Evolutionary conservation across 2,113 vertebrate genomes (phyloP), one percentile per base, ranked within the genome.

Genomic region (Nothoprocta perdicaria): DNA sequence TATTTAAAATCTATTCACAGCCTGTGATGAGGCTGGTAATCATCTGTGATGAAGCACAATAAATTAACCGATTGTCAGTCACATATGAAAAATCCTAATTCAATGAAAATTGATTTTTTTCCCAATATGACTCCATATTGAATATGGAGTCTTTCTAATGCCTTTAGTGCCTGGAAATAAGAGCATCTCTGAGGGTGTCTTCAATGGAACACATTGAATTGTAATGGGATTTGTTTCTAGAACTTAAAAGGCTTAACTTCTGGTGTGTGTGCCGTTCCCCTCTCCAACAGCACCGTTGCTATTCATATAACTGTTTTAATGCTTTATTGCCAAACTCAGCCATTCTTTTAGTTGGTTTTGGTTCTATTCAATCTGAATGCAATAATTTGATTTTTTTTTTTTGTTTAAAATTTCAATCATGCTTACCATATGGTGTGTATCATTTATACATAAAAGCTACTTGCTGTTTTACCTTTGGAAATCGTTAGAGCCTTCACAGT

Each of bases 401-500:
- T 48, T 93, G 86, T 95, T 94, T 96, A 89, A 95, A 96, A 96
- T 96, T 94, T 97, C 85, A 92, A 72, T 97, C 95, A 81, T 95
- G 75, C 58, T 96, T 40, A 57, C 95, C 96, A 97, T 97, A 97
- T 96, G 97, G 96, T 89, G 72, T 90, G 69, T 88, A 96, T 97
- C 94, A 85, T 97, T 98, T 97, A 96, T 97, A 96, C 80, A 94
- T 97, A 97, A 97, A 96, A 97, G 89, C 94, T 94, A 77, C 97
- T 98, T 95, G 94, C 96, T 97, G 94, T 96, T 97, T 91, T 97
- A 96, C 94, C 95, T 97, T 97, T 97, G 93, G 91, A 97, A 97
- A 95, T 95, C n/a, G 6, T 97, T 96, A 87, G 69, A 86, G 72
- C 93, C 92, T 95, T 97, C 97, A 95, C 97, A 97, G 96, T 96